Evolutionary conservation across 2,797 vertebrate species (phyloP).

Genomic region (Enteromius mattozi): DNA sequence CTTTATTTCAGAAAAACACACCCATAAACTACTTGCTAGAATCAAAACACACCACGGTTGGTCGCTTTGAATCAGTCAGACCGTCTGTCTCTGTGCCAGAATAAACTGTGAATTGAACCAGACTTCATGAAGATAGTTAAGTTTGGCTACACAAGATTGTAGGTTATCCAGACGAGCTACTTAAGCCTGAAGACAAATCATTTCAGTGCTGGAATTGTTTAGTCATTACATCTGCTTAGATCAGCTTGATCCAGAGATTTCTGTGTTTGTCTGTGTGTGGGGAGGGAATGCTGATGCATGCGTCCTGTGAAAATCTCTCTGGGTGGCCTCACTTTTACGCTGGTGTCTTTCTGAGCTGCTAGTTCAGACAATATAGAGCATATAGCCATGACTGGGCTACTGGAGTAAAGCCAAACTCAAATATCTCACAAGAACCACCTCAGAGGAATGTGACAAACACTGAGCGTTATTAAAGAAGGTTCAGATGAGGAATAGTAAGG

Average conservation of each 20-base stretch:
- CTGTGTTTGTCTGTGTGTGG: neutral
- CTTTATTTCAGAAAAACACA: neutral
- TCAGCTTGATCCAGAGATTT: conserved; percentile 8
- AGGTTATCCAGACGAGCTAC: conserved; percentile 29
- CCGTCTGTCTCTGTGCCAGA: neutral
- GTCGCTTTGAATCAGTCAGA: neutral
- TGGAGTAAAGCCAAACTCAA: neutral
- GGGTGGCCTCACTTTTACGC: conserved; percentile 21
- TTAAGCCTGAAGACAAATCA: conserved; percentile 25
- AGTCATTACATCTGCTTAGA: conserved; percentile 34
- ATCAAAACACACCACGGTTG: neutral
- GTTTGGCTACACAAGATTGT: conserved; percentile 3
- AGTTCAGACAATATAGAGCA: neutral
- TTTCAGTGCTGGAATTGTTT: conserved; percentile 6
- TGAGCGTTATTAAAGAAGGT: neutral
- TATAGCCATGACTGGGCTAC: neutral
- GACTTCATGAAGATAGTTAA: neutral
- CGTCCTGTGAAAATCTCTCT: conserved; percentile 16
- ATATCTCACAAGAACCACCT: neutral
- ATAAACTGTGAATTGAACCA: neutral
- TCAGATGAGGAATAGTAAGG: neutral
- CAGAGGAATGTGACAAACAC: neutral
- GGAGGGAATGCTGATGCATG: conserved; percentile 29
- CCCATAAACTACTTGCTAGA: neutral
- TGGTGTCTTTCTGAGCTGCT: conserved; percentile 11